These are phyloP conservation scores for Acrossocheilus wenchowensis DNA, from an alignment of 2,797 vertebrate species.

Conservation along the genomic window DNA sequence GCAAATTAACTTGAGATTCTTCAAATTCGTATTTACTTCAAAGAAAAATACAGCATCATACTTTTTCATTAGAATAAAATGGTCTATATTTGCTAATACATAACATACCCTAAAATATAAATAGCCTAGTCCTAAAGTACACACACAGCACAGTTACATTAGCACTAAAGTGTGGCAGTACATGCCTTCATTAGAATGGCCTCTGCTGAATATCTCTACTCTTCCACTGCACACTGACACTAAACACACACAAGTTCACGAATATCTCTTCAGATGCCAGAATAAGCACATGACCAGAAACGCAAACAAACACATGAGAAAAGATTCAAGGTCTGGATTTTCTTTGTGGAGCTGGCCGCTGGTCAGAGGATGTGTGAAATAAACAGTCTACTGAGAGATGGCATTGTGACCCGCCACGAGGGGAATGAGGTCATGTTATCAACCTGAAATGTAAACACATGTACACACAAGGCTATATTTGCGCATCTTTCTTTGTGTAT, in stretches of 20 bases:
- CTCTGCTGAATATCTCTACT: conserved; percentile 61
- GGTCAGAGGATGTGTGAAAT: conserved; percentile 44
- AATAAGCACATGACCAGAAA: conserved; percentile 10
- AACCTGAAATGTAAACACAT: conserved; percentile 7
- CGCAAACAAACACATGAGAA: conserved; percentile 30
- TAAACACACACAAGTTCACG: conserved; percentile 4
- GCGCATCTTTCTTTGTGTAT: background rate
- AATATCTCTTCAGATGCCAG: conserved; percentile 7
- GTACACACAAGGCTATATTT: conserved; percentile 38
- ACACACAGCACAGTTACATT: conserved; percentile 24
- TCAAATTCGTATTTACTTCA: background rate
- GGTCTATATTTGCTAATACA: background rate
- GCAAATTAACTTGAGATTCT: background rate
- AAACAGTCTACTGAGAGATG: conserved; percentile 42
- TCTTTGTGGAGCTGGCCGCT: background rate
- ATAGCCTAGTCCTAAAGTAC: background rate
- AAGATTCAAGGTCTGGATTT: conserved; percentile 25
- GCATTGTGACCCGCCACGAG: conserved; percentile 30
- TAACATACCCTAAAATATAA: background rate
- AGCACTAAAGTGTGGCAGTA: conserved; percentile 60
- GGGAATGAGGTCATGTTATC: conserved; percentile 59
- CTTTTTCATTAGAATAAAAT: background rate
- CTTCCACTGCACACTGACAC: conserved; percentile 14
- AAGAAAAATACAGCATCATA: background rate
- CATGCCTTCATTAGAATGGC: conserved; percentile 70